phyloP scores from a whole-genome alignment of 2,888 invertebrate species.

The Tridacna crocea region DNA sequence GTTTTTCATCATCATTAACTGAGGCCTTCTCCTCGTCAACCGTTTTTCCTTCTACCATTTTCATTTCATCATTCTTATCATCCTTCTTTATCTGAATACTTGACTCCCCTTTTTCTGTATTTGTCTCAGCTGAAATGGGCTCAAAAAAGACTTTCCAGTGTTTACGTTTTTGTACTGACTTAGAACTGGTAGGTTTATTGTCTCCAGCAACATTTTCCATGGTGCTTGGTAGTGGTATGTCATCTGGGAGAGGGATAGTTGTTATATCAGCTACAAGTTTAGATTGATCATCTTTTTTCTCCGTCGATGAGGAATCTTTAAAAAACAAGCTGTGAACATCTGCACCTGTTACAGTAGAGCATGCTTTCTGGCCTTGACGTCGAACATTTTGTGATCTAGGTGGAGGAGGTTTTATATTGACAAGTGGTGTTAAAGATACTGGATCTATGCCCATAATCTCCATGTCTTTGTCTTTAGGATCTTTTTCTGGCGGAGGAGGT shows the following conservation, averaged over 20 bases:
- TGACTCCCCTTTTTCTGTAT: too few species aligned
- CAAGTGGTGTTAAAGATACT: constrained; percentile 45
- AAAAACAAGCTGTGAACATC: constrained; percentile 49
- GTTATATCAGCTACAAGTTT: neutral
- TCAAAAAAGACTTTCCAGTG: constrained; percentile 18
- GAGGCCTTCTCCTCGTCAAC: too few species aligned
- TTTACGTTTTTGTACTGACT: constrained; percentile 1
- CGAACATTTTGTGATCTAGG: constrained; percentile 58
- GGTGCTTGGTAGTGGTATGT: neutral
- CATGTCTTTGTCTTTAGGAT: constrained; percentile 55
- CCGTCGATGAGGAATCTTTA: neutral
- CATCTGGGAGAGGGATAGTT: constrained; percentile 13
- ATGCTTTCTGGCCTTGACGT: constrained; percentile 39
- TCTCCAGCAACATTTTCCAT: neutral
- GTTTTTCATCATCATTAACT: too few species aligned
- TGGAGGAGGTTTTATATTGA: constrained; percentile 65
- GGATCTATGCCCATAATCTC: constrained; percentile 68
- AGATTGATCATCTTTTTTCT: neutral
- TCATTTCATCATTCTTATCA: too few species aligned
- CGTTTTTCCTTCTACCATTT: too few species aligned
- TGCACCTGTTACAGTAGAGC: constrained; percentile 42
- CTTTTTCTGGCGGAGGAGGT: neutral
- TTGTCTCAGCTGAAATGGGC: neutral
- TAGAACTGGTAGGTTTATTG: neutral
- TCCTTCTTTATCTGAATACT: too few species aligned